Conservation (phyloP, 2,888 invertebrate genomes). For the Strigamia crassipes region DNA sequence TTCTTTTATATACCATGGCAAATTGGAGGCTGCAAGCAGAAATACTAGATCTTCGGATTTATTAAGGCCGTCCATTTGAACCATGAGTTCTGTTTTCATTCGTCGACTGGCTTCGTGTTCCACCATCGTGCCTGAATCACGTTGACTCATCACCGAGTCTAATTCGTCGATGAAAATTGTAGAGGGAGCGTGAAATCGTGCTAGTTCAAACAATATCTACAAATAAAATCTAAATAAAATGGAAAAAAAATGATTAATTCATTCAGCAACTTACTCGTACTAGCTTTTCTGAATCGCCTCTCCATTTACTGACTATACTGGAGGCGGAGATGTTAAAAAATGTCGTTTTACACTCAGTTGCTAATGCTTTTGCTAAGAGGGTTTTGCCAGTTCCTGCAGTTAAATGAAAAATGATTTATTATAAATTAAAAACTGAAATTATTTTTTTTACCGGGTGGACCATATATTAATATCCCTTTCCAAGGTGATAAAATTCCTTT, state of each 20-base stretch:
- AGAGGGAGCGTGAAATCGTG: slow-evolving; percentile 80
- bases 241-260: too few species aligned
- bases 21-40: slow-evolving; percentile 84
- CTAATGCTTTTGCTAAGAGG: slow-evolving; percentile 83
- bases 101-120: slow-evolving; percentile 86
- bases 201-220: slow-evolving; percentile 84
- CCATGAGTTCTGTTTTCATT: slow-evolving; percentile 85
- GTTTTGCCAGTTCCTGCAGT: slow-evolving; percentile 72
- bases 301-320: slow-evolving; percentile 91
- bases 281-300: slow-evolving; percentile 93
- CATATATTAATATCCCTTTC: slow-evolving; percentile 78
- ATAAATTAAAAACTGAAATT: slow-evolving; percentile 47
- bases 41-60: slow-evolving; percentile 70
- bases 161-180: slow-evolving; percentile 93
- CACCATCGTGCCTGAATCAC: slow-evolving; percentile 54
- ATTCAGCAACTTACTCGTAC: slow-evolving; percentile 68
- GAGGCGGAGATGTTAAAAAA: slow-evolving; percentile 92
- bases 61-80: slow-evolving; percentile 79
- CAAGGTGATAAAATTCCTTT: slow-evolving; percentile 71
- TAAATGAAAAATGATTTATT: neutral
- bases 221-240: neutral
- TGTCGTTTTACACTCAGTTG: slow-evolving; percentile 75
- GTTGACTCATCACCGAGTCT: slow-evolving; percentile 76
- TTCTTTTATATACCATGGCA: slow-evolving; percentile 73
- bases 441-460: slow-evolving; percentile 69